Evolutionary conservation across 2,888 invertebrate species (phyloP).

Genomic region (Tenthredo scrophulariae): DNA sequence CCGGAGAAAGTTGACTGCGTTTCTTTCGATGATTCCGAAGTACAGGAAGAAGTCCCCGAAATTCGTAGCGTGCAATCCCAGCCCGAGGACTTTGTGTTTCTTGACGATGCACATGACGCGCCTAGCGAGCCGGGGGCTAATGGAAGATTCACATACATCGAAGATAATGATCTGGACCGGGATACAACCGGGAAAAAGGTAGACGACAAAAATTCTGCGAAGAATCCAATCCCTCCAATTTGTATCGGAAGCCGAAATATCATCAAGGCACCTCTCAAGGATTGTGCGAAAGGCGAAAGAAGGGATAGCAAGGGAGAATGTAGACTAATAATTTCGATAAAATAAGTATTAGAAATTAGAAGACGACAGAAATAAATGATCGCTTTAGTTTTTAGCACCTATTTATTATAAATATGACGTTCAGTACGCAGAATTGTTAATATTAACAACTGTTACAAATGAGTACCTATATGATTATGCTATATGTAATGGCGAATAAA

Average conservation of each 20-base stretch:
- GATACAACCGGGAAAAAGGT: not conserved
- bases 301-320: not conserved
- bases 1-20: too few species aligned
- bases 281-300: not conserved
- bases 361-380: not conserved
- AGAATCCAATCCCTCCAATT: not conserved
- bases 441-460: too few species aligned
- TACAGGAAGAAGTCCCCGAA: not conserved
- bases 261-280: slow-evolving; percentile 25
- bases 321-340: not conserved
- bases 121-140: not conserved
- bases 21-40: not conserved
- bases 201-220: not conserved
- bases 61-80: not conserved
- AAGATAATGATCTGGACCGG: not conserved
- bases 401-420: too few species aligned
- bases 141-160: not conserved
- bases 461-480: too few species aligned
- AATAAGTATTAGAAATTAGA: not conserved
- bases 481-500: not conserved
- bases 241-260: not conserved
- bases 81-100: slow-evolving; percentile 7
- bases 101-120: not conserved
- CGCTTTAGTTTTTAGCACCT: too few species aligned
- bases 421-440: too few species aligned